A percentile compares a stretch with the other conserved stretches of the same genome.
Conservation (phyloP, 1,140 invertebrate species). For the Drosophila bipectinata region DNA sequence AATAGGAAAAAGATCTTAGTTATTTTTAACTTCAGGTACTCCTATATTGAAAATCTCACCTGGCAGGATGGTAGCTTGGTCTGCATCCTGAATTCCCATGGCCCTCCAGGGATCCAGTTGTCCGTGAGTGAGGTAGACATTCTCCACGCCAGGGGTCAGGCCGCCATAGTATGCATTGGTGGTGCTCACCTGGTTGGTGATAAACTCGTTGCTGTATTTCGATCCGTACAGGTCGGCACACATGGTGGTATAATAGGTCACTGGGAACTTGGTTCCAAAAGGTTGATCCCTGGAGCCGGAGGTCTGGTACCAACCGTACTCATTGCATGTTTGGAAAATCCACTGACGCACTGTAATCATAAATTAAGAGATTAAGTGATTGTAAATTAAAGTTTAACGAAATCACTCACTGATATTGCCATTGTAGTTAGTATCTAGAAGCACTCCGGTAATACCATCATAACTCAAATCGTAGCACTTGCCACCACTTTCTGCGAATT, state of each 20-base stretch:
- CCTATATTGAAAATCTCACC: conserved; percentile 25
- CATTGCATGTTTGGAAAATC: conserved; percentile 90
- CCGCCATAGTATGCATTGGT: conserved; percentile 88
- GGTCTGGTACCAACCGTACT: conserved; percentile 91
- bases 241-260: conserved; percentile 86
- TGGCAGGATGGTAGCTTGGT: conserved; percentile 68
- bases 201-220: conserved; percentile 60
- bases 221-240: conserved; percentile 88
- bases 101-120: conserved; percentile 88
- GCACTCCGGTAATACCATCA: conserved; percentile 45
- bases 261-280: conserved; percentile 86
- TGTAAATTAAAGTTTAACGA: background rate
- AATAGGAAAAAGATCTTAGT: background rate
- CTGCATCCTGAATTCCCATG: conserved; percentile 85
- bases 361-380: background rate
- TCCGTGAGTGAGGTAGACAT: conserved; percentile 88
- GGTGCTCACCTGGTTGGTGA: conserved; percentile 77
- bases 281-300: conserved; percentile 86
- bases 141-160: conserved; percentile 85
- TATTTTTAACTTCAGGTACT: no score
- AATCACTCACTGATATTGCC: conserved; percentile 62
- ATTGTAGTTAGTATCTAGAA: conserved; percentile 60
- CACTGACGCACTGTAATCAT: conserved; percentile 85
- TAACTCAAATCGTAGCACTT: conserved; percentile 70
- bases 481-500: conserved; percentile 30